A percentile compares a stretch with the other conserved stretches of the same genome.
Evolutionary conservation across 2,113 vertebrate genomes (phyloP).

Genomic region (Chionomys nivalis): DNA sequence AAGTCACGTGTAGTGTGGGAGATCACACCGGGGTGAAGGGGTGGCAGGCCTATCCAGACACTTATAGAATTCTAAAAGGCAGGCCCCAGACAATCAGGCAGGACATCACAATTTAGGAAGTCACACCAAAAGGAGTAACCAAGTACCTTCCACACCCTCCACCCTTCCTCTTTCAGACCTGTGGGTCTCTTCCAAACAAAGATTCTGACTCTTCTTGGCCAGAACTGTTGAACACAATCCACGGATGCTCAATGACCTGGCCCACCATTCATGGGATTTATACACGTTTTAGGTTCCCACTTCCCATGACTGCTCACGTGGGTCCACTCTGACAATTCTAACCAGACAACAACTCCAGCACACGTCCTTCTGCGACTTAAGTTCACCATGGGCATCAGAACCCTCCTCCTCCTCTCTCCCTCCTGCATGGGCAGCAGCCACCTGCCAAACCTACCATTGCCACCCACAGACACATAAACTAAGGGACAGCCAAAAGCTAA

Average conservation of each 20-base stretch:
- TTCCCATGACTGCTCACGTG: neutral
- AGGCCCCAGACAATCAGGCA: rapidly evolving
- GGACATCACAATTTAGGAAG: neutral
- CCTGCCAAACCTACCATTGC: neutral
- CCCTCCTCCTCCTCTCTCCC: neutral
- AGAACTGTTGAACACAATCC: neutral
- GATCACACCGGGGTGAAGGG: rapidly evolving
- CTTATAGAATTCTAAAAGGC: neutral
- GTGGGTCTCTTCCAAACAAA: neutral
- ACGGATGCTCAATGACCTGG: neutral
- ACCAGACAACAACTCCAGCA: constrained; percentile 28
- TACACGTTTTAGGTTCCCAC: rapidly evolving
- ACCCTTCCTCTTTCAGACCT: neutral
- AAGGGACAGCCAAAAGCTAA: constrained; percentile 57
- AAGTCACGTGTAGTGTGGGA: rapidly evolving
- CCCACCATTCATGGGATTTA: neutral
- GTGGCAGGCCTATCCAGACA: rapidly evolving
- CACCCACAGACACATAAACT: constrained; percentile 24
- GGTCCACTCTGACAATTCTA: neutral
- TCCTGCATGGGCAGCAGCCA: neutral
- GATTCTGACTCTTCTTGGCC: neutral
- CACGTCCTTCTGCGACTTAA: neutral
- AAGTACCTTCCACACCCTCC: neutral
- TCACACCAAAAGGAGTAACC: neutral
- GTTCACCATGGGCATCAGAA: neutral